These are phyloP conservation scores for Lynx canadensis DNA, from an alignment of 2,113 vertebrate genomes.

Conservation along the genomic window DNA sequence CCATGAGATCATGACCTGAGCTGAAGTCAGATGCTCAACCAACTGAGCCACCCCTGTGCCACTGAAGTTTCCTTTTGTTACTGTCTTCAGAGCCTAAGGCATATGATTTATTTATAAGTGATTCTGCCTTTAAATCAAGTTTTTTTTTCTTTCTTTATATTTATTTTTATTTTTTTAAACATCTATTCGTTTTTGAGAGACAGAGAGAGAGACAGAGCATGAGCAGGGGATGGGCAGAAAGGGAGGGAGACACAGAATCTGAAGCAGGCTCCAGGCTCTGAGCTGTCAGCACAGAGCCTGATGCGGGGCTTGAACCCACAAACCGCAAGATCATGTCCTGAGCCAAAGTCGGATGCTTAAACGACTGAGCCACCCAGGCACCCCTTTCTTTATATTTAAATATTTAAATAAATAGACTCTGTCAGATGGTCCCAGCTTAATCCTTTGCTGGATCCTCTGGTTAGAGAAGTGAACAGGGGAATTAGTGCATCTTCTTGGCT, in stretches of 20 bases:
- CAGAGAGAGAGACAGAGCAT: neutral
- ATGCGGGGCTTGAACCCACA: neutral
- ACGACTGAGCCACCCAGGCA: neutral
- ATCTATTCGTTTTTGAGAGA: neutral
- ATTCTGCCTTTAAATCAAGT: neutral
- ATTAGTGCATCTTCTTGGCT: neutral
- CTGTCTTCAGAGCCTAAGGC: neutral
- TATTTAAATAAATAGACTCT: neutral
- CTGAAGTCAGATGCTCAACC: too few relatives aligned
- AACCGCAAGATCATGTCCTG: neutral
- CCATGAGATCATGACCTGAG: too few relatives aligned
- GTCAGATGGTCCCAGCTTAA: neutral
- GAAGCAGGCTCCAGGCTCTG: neutral
- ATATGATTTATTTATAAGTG: neutral
- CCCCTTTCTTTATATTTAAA: neutral
- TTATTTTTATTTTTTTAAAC: neutral
- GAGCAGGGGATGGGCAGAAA: neutral
- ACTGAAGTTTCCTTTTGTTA: neutral
- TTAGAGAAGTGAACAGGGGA: neutral
- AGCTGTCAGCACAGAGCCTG: neutral
- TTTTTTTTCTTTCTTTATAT: too few relatives aligned
- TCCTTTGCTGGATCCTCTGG: neutral
- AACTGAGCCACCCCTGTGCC: too few relatives aligned
- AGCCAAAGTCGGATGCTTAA: neutral
- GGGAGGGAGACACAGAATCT: neutral